These are phyloP conservation scores for Lordiphosa mommai DNA, from an alignment of 1,140 invertebrate species.

Conservation along the genomic window DNA sequence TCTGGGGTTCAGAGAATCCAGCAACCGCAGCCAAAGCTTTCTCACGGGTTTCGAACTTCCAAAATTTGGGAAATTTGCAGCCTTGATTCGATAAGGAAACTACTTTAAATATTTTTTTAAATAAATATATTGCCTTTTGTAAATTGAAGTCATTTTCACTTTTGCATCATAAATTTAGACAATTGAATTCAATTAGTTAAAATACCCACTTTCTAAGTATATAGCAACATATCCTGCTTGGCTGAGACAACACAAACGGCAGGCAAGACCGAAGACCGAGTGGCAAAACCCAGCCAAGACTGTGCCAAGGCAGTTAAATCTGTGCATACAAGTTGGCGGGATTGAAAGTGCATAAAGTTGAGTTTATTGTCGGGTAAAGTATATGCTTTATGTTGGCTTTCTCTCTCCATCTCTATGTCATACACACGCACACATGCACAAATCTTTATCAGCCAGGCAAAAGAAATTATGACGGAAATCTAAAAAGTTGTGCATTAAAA, in stretches of 20 bases:
- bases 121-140: too few relatives aligned
- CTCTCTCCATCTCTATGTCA: neutral
- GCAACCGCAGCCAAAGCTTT: too few relatives aligned
- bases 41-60: too few relatives aligned
- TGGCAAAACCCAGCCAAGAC: constrained; percentile 1
- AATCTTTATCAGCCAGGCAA: constrained; percentile 66
- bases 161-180: neutral
- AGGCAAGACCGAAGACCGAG: neutral
- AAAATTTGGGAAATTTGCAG: too few relatives aligned
- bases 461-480: constrained; percentile 76
- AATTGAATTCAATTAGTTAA: too few relatives aligned
- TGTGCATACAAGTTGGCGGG: constrained; percentile 73
- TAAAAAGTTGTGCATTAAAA: constrained; percentile 77
- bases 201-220: neutral
- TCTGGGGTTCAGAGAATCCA: too few relatives aligned
- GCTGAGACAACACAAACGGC: neutral
- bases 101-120: too few relatives aligned
- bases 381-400: constrained; percentile 65
- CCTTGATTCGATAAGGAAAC: too few relatives aligned
- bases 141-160: too few relatives aligned
- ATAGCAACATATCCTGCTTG: constrained; percentile 3
- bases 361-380: constrained; percentile 77
- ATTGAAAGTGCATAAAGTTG: constrained; percentile 77
- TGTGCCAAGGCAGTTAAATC: constrained; percentile 57
- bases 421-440: constrained; percentile 17